These are phyloP conservation scores for Parauchenoglanis ngamensis DNA, from an alignment of 2,797 vertebrate species.

Conservation along the genomic window DNA sequence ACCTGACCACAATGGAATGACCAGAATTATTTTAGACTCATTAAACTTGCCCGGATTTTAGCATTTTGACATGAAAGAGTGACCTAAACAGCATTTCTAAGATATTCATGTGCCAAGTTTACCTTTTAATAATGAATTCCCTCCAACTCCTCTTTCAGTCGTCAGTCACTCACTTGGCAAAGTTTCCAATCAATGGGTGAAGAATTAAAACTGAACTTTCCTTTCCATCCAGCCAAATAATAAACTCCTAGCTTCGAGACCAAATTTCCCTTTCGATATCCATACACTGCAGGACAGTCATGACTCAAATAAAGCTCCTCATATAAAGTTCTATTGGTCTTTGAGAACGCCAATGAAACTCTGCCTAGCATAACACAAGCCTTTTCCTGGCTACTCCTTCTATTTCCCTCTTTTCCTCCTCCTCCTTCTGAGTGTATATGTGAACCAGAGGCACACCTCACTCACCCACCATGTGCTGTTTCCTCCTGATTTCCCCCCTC, in stretches of 20 bases:
- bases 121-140: slow-evolving; percentile 38
- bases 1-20: slow-evolving; percentile 14
- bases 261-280: slow-evolving; percentile 16
- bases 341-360: slow-evolving; percentile 41
- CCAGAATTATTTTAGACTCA: slow-evolving; percentile 9
- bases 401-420: slow-evolving; percentile 64
- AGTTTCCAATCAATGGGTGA: neutral
- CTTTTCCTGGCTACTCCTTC: slow-evolving; percentile 55
- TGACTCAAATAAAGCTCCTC: slow-evolving; percentile 30
- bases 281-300: slow-evolving; percentile 16
- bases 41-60: neutral
- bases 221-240: neutral
- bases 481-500: slow-evolving; percentile 48
- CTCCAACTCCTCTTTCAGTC: slow-evolving; percentile 27
- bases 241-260: neutral
- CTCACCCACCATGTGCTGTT: slow-evolving; percentile 47
- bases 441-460: slow-evolving; percentile 43
- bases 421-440: slow-evolving; percentile 57
- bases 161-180: neutral
- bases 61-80: neutral
- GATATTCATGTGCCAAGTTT: slow-evolving; percentile 11
- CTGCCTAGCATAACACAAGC: slow-evolving; percentile 46
- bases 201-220: slow-evolving; percentile 12
- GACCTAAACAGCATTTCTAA: neutral
- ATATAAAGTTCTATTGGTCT: slow-evolving; percentile 36